phyloP scores from a whole-genome alignment of 2,888 invertebrate genomes.

The Platycheirus rosarum region DNA sequence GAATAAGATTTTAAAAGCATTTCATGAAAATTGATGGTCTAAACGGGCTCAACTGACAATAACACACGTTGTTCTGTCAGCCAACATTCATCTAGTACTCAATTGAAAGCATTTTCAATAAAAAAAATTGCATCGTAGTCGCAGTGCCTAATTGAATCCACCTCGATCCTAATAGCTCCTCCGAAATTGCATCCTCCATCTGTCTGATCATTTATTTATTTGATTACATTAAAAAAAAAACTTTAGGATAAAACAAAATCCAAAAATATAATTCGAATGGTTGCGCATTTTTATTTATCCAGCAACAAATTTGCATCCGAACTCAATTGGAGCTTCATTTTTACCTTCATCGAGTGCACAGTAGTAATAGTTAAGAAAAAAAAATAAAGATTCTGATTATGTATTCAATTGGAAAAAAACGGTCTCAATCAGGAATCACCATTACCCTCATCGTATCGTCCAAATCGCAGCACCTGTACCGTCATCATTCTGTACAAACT shows the following conservation, averaged over 20 bases:
- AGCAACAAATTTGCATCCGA: slow-evolving; percentile 23
- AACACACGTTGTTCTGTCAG: too few species aligned
- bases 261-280: slow-evolving; percentile 2
- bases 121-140: slow-evolving; percentile 1
- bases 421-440: slow-evolving; percentile 29
- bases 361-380: slow-evolving; percentile 35
- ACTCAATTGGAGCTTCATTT: slow-evolving; percentile 23
- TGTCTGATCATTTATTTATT: slow-evolving; percentile 23
- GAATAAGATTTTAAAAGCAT: too few species aligned
- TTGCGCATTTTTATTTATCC: slow-evolving; percentile 3
- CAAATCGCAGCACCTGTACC: too few species aligned
- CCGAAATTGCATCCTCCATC: slow-evolving; percentile 7
- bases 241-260: slow-evolving; percentile 4
- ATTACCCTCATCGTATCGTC: background rate
- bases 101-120: background rate
- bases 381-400: slow-evolving; percentile 20
- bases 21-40: too few species aligned
- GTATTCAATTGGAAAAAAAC: slow-evolving; percentile 42
- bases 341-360: slow-evolving; percentile 7
- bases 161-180: slow-evolving; percentile 1
- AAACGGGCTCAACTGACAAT: too few species aligned
- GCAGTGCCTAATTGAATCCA: slow-evolving; percentile 6
- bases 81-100: too few species aligned
- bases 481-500: background rate
- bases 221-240: slow-evolving; percentile 8